Percentiles rank a stretch among this genome's conserved stretches.
Evolutionary conservation across 2,113 vertebrate species (phyloP).

Genomic region (Sinocyclocheilus anshuiensis): DNA sequence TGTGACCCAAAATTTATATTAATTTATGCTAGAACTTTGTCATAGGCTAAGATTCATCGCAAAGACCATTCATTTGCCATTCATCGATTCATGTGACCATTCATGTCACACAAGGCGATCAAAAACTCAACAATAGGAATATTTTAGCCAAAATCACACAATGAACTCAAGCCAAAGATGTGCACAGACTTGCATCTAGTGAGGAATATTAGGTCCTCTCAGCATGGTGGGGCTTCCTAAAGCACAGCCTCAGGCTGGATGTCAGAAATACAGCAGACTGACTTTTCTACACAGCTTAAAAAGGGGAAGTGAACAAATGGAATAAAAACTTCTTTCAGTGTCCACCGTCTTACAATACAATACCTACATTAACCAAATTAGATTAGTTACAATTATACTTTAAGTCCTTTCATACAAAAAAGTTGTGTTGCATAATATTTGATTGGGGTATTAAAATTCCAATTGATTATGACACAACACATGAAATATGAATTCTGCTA

Average conservation of each 20-base stretch:
- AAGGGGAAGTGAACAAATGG: not conserved
- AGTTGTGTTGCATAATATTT: not conserved
- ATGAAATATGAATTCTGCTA: constrained; percentile 6
- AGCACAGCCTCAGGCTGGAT: constrained; percentile 27
- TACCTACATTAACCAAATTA: not conserved
- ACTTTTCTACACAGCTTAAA: too few relatives aligned
- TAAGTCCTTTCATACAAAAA: not conserved
- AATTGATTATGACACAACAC: not conserved
- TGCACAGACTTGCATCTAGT: not conserved
- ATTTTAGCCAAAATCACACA: not conserved
- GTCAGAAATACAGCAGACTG: constrained; percentile 17
- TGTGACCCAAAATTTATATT: too few relatives aligned
- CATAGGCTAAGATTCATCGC: too few relatives aligned
- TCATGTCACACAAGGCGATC: too few relatives aligned
- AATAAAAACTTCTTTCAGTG: too few relatives aligned
- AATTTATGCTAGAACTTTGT: too few relatives aligned
- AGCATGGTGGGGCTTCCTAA: constrained; percentile 22
- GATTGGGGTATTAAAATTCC: not conserved
- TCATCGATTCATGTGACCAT: too few relatives aligned
- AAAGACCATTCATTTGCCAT: too few relatives aligned
- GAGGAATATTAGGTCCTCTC: constrained; percentile 1
- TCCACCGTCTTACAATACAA: not conserved
- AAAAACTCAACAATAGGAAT: not conserved
- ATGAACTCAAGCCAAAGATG: not conserved
- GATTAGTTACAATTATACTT: not conserved